phyloP scores from a whole-genome alignment of 2,113 vertebrate species.

The Patagioenas fasciata region DNA sequence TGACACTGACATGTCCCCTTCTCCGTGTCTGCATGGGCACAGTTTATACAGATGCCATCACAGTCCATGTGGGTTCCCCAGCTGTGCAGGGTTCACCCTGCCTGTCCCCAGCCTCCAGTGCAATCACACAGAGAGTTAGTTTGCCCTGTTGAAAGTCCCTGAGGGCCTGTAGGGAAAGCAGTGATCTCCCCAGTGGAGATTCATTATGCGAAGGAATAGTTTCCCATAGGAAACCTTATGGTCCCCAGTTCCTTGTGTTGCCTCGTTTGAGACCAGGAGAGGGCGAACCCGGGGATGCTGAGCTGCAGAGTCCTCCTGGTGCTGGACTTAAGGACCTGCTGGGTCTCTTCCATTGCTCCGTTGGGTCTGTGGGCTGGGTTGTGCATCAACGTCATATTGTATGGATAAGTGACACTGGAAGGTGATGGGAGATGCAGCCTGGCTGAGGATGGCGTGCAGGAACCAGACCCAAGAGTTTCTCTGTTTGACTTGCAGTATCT shows the following conservation, averaged over 20 bases:
- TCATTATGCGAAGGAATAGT: neutral
- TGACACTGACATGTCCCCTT: neutral
- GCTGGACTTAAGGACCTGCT: neutral
- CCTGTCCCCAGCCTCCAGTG: neutral
- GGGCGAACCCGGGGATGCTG: neutral
- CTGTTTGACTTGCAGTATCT: neutral
- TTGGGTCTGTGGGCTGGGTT: neutral
- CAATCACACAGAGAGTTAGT: neutral
- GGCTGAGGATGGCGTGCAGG: neutral
- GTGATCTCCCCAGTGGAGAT: neutral
- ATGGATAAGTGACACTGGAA: neutral
- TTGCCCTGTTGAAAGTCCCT: neutral
- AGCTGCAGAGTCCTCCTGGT: neutral
- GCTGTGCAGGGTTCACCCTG: neutral
- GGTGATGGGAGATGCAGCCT: neutral
- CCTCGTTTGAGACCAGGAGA: neutral
- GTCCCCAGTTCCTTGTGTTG: neutral
- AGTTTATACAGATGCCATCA: neutral
- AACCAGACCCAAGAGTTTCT: neutral
- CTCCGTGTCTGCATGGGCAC: neutral
- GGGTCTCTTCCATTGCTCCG: neutral
- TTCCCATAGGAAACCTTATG: neutral
- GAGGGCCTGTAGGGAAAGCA: neutral
- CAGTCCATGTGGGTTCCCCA: accelerated
- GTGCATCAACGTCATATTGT: neutral